A percentile compares a stretch with the other conserved stretches of the same genome.
These are phyloP conservation scores for Colletes gigas DNA, from an alignment of 1,140 invertebrate genomes.

Conservation along the genomic window DNA sequence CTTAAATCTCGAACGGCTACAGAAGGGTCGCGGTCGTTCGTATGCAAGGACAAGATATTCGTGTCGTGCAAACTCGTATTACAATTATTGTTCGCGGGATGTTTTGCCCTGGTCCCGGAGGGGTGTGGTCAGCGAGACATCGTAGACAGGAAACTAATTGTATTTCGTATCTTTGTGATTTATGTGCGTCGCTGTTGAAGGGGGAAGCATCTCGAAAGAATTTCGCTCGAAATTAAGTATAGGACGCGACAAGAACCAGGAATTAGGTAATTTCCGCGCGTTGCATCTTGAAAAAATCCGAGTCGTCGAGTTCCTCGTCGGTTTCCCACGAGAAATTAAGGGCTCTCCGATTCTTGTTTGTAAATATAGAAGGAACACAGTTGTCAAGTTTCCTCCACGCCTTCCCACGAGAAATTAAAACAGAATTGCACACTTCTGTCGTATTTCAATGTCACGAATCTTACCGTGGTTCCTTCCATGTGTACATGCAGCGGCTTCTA, in stretches of 20 bases:
- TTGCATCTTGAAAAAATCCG: no score
- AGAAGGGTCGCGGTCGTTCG: constrained; percentile 12
- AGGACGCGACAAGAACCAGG: no score
- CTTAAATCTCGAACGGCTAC: constrained; percentile 11
- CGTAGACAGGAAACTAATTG: neutral
- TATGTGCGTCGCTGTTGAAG: neutral
- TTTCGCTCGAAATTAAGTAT: no score
- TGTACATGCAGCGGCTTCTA: constrained; percentile 17
- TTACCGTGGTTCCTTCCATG: constrained; percentile 18
- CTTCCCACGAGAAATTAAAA: neutral
- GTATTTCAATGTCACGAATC: constrained; percentile 31
- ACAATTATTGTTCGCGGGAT: constrained; percentile 26
- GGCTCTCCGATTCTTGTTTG: no score
- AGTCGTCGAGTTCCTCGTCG: no score
- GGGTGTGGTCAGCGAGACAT: neutral
- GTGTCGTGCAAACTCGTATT: constrained; percentile 18
- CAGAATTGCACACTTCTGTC: constrained; percentile 10
- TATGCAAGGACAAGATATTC: constrained; percentile 26
- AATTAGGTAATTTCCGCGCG: no score
- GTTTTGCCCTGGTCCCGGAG: neutral
- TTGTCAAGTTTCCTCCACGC: neutral
- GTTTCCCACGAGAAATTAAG: no score
- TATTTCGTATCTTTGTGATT: constrained; percentile 7
- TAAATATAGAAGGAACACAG: no score
- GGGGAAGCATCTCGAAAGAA: no score